phyloP scores from a whole-genome alignment of 2,888 invertebrate genomes.

The Nowickia ferox region DNA sequence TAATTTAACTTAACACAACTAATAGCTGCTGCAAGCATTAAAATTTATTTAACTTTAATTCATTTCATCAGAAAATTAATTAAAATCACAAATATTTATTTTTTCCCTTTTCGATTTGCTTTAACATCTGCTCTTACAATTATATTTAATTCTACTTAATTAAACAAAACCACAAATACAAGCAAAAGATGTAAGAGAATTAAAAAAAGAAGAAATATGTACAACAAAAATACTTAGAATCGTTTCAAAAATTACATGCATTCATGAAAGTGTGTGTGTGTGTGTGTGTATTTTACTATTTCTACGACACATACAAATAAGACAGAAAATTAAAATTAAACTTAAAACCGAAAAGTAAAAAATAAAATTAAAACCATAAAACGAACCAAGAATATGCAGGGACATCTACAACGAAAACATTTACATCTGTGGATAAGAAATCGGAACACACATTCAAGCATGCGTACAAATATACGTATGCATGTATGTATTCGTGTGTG shows the following conservation, averaged over 20 bases:
- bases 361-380: neutral
- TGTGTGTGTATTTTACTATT: neutral
- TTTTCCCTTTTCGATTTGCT: slow-evolving; percentile 2
- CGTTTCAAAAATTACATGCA: slow-evolving; percentile 15
- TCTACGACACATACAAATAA: neutral
- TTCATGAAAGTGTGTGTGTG: neutral
- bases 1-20: neutral
- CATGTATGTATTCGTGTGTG: slow-evolving; percentile 1
- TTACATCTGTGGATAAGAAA: slow-evolving; percentile 43
- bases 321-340: slow-evolving; percentile 24
- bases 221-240: slow-evolving; percentile 15
- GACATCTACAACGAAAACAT: slow-evolving; percentile 47
- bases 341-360: slow-evolving; percentile 10
- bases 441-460: slow-evolving; percentile 23
- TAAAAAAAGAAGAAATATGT: neutral
- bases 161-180: slow-evolving; percentile 65
- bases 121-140: slow-evolving; percentile 66
- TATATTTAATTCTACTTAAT: slow-evolving; percentile 67
- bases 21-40: neutral
- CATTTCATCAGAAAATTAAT: slow-evolving; percentile 39
- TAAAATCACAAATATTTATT: slow-evolving; percentile 39
- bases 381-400: slow-evolving; percentile 14
- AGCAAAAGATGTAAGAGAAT: slow-evolving; percentile 48
- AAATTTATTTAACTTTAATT: slow-evolving; percentile 28
- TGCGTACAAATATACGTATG: neutral